These are phyloP conservation scores for Pollicipes pollicipes DNA, from an alignment of 1,140 invertebrate genomes.

Conservation along the genomic window DNA sequence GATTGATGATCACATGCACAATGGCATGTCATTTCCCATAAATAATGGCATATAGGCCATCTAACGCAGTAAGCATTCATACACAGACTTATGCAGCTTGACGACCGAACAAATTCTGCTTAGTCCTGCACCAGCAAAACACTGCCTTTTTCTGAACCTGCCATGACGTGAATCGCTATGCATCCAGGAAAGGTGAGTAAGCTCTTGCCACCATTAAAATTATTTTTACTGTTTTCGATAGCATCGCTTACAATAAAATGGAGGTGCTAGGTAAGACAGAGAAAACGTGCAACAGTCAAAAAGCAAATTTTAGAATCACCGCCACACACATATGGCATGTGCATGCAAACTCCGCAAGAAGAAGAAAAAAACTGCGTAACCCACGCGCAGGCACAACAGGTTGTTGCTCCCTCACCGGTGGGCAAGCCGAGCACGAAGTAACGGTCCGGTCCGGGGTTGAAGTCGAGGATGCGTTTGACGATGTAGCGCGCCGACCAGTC, in stretches of 20 bases:
- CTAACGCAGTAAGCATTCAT: conserved; percentile 1
- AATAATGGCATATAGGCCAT: conserved; percentile 4
- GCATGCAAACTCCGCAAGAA: too few relatives aligned
- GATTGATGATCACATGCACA: too few relatives aligned
- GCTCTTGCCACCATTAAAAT: too few relatives aligned
- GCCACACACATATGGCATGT: too few relatives aligned
- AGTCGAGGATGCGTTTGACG: conserved; percentile 77
- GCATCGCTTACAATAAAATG: too few relatives aligned
- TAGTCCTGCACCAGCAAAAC: background rate
- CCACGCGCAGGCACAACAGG: background rate
- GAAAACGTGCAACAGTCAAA: too few relatives aligned
- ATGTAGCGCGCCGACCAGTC: conserved; percentile 95
- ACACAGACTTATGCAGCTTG: conserved; percentile 1
- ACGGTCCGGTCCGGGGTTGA: conserved; percentile 61
- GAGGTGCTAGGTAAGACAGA: too few relatives aligned
- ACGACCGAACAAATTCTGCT: background rate
- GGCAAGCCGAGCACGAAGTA: conserved; percentile 91
- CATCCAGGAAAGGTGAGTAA: background rate
- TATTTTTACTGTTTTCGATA: too few relatives aligned
- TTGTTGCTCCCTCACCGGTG: conserved; percentile 60
- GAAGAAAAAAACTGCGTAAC: background rate
- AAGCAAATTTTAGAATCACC: too few relatives aligned
- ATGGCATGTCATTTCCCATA: too few relatives aligned
- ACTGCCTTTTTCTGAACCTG: too few relatives aligned
- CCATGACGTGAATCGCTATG: too few relatives aligned